These are phyloP conservation scores for Tetragonisca angustula DNA, from an alignment of 2,888 invertebrate genomes.

Conservation along the genomic window DNA sequence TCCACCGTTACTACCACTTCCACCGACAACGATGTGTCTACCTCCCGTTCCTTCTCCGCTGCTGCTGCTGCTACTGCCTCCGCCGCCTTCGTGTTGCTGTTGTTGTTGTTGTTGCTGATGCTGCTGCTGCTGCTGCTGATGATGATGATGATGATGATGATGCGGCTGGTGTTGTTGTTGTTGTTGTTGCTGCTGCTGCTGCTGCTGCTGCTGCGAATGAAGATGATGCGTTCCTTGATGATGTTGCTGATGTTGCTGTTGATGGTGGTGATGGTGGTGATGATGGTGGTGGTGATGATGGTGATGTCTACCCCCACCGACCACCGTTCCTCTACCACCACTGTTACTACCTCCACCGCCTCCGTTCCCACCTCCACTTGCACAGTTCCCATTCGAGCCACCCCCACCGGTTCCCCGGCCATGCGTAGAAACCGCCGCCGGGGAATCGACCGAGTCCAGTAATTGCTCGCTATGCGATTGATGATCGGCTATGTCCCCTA, in stretches of 20 bases:
- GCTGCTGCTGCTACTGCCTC: slow-evolving; percentile 67
- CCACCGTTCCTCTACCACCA: slow-evolving; percentile 70
- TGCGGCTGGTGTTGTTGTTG: slow-evolving; percentile 77
- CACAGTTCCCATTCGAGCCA: slow-evolving; percentile 79
- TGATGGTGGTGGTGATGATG: slow-evolving; percentile 77
- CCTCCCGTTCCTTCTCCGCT: slow-evolving; percentile 48
- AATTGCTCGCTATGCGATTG: slow-evolving; percentile 83
- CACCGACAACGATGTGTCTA: slow-evolving; percentile 65
- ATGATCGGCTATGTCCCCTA: slow-evolving; percentile 84
- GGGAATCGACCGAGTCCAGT: slow-evolving; percentile 85
- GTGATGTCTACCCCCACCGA: slow-evolving; percentile 82
- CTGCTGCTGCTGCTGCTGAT: slow-evolving; percentile 71
- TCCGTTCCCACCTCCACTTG: slow-evolving; percentile 70
- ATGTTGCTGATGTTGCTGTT: slow-evolving; percentile 76
- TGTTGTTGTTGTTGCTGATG: slow-evolving; percentile 48
- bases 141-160: slow-evolving; percentile 79
- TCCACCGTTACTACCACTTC: slow-evolving; percentile 53
- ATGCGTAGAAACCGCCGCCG: slow-evolving; percentile 74
- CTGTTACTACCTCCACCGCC: slow-evolving; percentile 73
- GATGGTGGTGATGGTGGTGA: slow-evolving; percentile 79
- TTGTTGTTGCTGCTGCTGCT: slow-evolving; percentile 47
- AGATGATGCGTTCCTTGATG: slow-evolving; percentile 72
- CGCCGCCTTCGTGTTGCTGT: slow-evolving; percentile 67
- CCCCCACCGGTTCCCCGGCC: slow-evolving; percentile 78
- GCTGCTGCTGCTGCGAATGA: slow-evolving; percentile 68